Conservation (phyloP, 2,888 invertebrate species). For the Nomada ferruginata region DNA sequence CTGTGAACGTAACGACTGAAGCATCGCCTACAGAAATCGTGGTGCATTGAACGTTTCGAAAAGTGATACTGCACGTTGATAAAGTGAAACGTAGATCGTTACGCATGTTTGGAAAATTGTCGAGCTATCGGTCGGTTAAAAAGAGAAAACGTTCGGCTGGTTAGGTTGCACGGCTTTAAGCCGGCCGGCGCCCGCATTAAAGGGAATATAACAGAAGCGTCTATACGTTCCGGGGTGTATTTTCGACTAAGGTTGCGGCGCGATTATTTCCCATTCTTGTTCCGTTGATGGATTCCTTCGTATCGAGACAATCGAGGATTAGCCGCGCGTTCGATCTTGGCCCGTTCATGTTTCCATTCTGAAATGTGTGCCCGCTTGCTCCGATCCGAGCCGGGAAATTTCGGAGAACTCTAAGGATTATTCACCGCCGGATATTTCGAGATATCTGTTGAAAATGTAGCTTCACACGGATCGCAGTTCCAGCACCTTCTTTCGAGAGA, state of each 20-base stretch:
- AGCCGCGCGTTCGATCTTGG: background rate
- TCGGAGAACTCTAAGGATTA: constrained; percentile 5
- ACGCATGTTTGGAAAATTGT: constrained; percentile 4
- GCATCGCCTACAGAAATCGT: background rate
- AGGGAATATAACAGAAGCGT: constrained; percentile 76
- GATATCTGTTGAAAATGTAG: constrained; percentile 50
- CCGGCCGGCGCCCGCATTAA: constrained; percentile 80
- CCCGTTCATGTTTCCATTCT: background rate
- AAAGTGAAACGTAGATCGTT: background rate
- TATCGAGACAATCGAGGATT: background rate
- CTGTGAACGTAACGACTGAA: background rate
- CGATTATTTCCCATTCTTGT: background rate
- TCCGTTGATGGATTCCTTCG: background rate
- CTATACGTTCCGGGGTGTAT: background rate
- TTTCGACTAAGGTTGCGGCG: constrained; percentile 4
- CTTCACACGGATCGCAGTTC: background rate
- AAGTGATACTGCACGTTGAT: background rate
- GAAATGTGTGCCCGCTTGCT: constrained; percentile 37
- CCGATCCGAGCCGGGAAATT: background rate
- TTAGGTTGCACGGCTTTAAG: constrained; percentile 63
- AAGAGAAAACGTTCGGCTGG: constrained; percentile 29
- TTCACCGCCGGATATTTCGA: background rate
- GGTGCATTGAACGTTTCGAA: constrained; percentile 24
- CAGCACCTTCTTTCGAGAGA: constrained; percentile 25
- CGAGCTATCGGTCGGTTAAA: background rate